Evolutionary conservation across 1,140 invertebrate species (phyloP).

Genomic region (Lepidostoma basale): DNA sequence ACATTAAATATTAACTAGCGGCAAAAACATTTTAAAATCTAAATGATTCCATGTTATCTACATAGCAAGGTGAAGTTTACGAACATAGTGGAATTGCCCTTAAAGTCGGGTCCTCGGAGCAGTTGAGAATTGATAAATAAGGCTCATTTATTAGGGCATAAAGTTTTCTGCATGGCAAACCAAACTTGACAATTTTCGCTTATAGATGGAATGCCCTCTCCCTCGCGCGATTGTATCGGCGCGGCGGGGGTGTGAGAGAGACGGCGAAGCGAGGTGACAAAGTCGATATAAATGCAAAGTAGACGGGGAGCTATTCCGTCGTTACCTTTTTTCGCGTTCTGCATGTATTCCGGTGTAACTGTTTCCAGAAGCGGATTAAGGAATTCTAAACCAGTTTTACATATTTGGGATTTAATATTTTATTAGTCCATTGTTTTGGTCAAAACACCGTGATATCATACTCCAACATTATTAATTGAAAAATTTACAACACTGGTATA

Average conservation of each 20-base stretch:
- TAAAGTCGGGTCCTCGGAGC: too few relatives aligned
- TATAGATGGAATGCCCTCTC: conserved; percentile 13
- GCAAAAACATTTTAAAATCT: neutral
- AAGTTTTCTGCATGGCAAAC: neutral
- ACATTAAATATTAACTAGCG: neutral
- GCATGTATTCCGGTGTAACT: conserved; percentile 9
- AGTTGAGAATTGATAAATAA: conserved; percentile 18
- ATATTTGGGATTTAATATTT: too few relatives aligned
- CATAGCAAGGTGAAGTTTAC: too few relatives aligned
- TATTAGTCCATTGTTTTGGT: too few relatives aligned
- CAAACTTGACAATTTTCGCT: conserved; percentile 22
- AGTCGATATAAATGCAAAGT: conserved; percentile 45
- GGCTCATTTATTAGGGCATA: neutral
- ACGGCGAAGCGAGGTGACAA: conserved; percentile 36
- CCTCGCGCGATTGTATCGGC: neutral
- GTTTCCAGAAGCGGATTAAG: conserved; percentile 6
- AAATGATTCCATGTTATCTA: too few relatives aligned
- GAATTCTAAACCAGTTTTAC: too few relatives aligned
- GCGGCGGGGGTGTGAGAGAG: conserved; percentile 7
- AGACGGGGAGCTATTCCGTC: conserved; percentile 31
- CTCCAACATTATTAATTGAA: too few relatives aligned
- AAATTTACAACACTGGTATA: too few relatives aligned
- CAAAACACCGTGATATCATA: too few relatives aligned
- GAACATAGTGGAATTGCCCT: too few relatives aligned
- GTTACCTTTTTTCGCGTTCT: conserved; percentile 28